Evolutionary conservation across 1,140 invertebrate genomes (phyloP), one percentile per base, ranked within the genome.

Genomic region (Metopolophium dirhodum): DNA sequence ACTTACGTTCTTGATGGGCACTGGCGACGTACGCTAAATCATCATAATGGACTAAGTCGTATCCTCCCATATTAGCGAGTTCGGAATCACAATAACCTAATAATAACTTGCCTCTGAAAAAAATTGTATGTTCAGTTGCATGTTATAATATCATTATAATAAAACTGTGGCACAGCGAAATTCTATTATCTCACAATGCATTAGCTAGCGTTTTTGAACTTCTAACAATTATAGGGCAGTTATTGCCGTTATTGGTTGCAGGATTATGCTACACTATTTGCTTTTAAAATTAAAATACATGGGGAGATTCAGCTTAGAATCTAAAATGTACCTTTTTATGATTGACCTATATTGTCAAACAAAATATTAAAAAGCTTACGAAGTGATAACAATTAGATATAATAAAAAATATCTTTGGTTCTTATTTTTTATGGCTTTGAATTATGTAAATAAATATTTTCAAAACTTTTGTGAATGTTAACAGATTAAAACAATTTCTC

Each of bases 1-100:
- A 97, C 98, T 98, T 96, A 99, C 99, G 96, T 97, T 99, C 99
- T 96, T 99, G 98, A 96, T 99, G 99, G 89, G 99, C 99, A 94
- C 98, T 99, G n/a, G 99, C 98, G 20, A 99, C 98, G 95, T 99
- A 99, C 6, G 98, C 98, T 86, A 99, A 96, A 95, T 99, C 99
- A 95, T 99, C 98, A 94, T 98, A 99, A 96, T 99, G 98, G 91
- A 99, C 98, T 94, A 99, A 96, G 96, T 99, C 98, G 95, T 99
- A 99, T 93, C 98, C 98, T 51, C 98, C 98, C 96, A 98, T 97
- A 94, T 98, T 98, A 7, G 97, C 97, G 87, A 99, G 95, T 95
- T 99, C 99, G 1, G 97, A 96, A 95, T 99, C 99, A 6, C 98
- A 97, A 95, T 99, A 99, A 9, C 98, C 99, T 92, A 99, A 96